phyloP scores from a whole-genome alignment of 1,140 invertebrate species.

The Brachionus paranguensis region DNA sequence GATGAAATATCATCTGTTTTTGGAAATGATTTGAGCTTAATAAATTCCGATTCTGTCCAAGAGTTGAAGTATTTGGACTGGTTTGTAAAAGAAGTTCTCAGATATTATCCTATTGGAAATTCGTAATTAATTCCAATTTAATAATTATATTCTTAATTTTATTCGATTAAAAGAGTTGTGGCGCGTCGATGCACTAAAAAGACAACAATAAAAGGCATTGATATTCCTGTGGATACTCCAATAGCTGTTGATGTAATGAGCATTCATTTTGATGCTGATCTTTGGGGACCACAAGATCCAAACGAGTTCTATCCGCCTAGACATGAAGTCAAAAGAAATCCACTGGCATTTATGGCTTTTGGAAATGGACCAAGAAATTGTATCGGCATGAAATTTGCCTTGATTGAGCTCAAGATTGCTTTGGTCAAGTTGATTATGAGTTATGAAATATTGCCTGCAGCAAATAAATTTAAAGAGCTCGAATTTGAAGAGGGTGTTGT shows the following conservation, averaged over 20 bases:
- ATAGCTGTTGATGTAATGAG: slow-evolving; percentile 51
- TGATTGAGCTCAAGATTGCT: slow-evolving; percentile 49
- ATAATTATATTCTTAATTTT: neutral
- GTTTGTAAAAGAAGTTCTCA: slow-evolving; percentile 49
- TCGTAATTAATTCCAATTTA: slow-evolving; percentile 44
- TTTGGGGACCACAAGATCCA: slow-evolving; percentile 48
- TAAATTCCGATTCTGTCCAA: slow-evolving; percentile 43
- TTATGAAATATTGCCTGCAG: slow-evolving; percentile 41
- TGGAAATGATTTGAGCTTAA: neutral
- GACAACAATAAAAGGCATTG: slow-evolving; percentile 5
- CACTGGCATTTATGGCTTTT: slow-evolving; percentile 51
- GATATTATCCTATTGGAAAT: slow-evolving; percentile 50
- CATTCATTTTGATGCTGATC: slow-evolving; percentile 50
- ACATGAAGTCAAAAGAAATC: slow-evolving; percentile 40
- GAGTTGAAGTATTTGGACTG: slow-evolving; percentile 49
- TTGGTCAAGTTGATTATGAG: slow-evolving; percentile 45
- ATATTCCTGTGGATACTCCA: slow-evolving; percentile 49
- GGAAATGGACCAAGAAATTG: slow-evolving; percentile 53
- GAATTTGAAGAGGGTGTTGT: neutral
- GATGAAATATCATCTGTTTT: slow-evolving; percentile 48
- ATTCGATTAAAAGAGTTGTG: neutral
- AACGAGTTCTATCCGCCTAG: slow-evolving; percentile 48
- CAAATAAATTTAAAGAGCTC: neutral
- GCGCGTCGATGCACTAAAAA: slow-evolving; percentile 10
- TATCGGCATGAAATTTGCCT: slow-evolving; percentile 49